Evolutionary conservation across 2,113 vertebrate genomes (phyloP).

Genomic region (Gallinago paraguaiae): DNA sequence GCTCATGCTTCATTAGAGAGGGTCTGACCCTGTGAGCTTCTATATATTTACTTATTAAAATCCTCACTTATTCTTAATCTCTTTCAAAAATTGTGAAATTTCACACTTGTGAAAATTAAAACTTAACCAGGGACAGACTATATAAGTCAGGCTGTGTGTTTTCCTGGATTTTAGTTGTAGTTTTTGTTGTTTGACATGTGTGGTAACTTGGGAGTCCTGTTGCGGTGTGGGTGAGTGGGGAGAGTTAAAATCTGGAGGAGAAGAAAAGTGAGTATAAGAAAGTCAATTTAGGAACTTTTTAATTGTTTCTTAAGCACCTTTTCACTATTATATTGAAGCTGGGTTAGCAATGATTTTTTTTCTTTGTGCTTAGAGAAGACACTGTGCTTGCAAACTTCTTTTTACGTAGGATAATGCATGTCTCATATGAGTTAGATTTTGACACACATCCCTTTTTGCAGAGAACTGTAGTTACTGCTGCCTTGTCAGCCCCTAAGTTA

Average conservation of each 20-base stretch:
- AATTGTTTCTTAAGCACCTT: neutral
- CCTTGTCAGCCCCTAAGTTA: neutral
- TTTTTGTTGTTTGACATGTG: neutral
- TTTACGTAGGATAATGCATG: neutral
- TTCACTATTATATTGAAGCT: neutral
- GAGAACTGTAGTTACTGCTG: neutral
- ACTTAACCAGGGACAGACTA: neutral
- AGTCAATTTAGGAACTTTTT: neutral
- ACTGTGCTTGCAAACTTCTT: neutral
- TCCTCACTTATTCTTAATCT: neutral
- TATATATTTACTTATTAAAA: neutral
- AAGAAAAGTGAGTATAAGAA: neutral
- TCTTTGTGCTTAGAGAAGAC: neutral
- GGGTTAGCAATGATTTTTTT: neutral
- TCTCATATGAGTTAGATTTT: neutral
- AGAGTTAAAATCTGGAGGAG: neutral
- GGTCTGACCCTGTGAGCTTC: neutral
- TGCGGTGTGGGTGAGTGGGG: neutral
- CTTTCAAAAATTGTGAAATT: neutral
- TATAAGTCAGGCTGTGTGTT: neutral
- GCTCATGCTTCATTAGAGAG: neutral
- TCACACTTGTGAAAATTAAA: neutral
- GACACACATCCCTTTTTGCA: neutral
- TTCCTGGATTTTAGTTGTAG: neutral
- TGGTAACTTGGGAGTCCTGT: accelerated